Evolutionary conservation across 2,797 vertebrate species (phyloP), one percentile per base, ranked within the genome.

Genomic region (Columba guinea): DNA sequence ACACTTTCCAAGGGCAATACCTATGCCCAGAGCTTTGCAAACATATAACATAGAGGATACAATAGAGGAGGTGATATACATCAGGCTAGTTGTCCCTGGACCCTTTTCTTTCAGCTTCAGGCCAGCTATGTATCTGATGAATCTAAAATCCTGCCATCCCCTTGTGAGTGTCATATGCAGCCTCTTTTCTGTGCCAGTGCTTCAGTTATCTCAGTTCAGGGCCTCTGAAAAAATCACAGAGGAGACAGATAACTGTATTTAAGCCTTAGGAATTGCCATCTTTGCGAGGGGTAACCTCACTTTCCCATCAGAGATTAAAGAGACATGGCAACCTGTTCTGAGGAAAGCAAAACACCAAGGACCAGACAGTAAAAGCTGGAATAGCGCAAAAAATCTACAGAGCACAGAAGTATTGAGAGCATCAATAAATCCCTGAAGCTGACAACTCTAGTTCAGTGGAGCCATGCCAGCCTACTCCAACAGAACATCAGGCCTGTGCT

Each of bases 201-300:
- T 15, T 10, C 64, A 74, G 87, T 93, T 96, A 96, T 94, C 95
- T 93, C 92, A 86, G 89, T 55, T 90, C 87, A 84, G 89, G 80
- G 83, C 87, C 80, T 78, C 59, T 71, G 70, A 76, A 90, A 90
- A 93, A 95, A 94, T 90, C 93, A 90, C 90, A 87, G 90, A 90
- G 37, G 56, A 85, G 46, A 68, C 56, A 90, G 95, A 96, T 94
- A 95, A 92, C 94, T 90, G 35, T 86, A 89, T 89, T 95, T 92
- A 96, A 96, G 90, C 88, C 68, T 89, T 68, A 93, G 81, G 95
- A 94, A 90, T 87, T 96, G 68, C 77, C 90, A 77, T 68, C 80
- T 87, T 95, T 94, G 44, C 86, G 64, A 84, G 44, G 39, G 59
- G 55, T 52, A 93, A 69, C 73, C 89, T 93, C 60, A 35, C 91